Evolutionary conservation across 2,888 invertebrate genomes (phyloP), one percentile per base, ranked within the genome.

Genomic region (Cephalotes varians): DNA sequence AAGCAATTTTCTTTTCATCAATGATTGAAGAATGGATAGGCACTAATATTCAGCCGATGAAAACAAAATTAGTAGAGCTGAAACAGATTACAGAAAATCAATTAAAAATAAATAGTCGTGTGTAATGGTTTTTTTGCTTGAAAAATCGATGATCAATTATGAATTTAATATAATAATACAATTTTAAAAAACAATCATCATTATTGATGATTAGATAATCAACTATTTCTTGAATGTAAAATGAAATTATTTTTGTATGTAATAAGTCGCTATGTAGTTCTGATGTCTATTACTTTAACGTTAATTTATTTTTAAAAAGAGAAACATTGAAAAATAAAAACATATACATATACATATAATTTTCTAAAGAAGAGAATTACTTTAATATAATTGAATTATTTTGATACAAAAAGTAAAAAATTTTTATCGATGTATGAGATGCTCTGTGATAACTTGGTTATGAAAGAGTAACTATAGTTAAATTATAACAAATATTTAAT

Each of bases 11-110:
- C 18, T 96, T 96, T 31, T 91, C 95, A n/a, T 95, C 96, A 28
- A 96, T 96, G 54, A 93, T 95, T 0, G 96, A 96, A 18, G 97
- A 97, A 90, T 96, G 96, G 95, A 86, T 96, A 4, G 96, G 95
- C 2, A 96, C 96, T 1, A 95, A 95, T 88, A 90, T 96, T 7
- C 91, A 94, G 3, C 96, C 96, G 0, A 92, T 96, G 34, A 95
- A 95, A 88, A 94, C 94, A 49, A 95, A 95, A 85, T 91, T 96
- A 25, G 90, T 93, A 3, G 95, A 95, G 81, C 85, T 96, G 40
- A 95, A 95, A 89, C 94, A 94, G 76, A 95, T 95, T 54, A 95
- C 95, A 12, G 96, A 96, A 85, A 95, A 95, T 81, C 96, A 96
- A 90, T 92, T 96, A 18, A 93, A 95, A 81, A 90, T 95, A 69